Conservation (phyloP, 2,113 vertebrate species). For the Sturnira hondurensis region DNA sequence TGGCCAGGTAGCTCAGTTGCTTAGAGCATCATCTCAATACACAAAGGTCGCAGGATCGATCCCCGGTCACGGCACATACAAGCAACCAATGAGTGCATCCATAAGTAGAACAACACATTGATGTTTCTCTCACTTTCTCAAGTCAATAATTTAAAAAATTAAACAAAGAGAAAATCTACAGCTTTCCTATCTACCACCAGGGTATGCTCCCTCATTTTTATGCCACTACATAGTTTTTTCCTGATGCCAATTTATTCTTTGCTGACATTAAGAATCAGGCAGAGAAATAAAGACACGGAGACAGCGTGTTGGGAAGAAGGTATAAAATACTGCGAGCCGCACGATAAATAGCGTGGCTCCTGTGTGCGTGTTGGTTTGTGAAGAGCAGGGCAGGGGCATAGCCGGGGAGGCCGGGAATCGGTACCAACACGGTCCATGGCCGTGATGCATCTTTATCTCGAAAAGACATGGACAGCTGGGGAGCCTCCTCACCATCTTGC, state of each 20-base stretch:
- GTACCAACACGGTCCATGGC: accelerated
- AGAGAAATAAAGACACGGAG: neutral
- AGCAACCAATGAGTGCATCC: too few species aligned
- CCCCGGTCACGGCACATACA: too few species aligned
- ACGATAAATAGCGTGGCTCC: neutral
- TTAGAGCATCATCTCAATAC: too few species aligned
- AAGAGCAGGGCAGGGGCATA: neutral
- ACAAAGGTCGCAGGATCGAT: too few species aligned
- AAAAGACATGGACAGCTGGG: neutral
- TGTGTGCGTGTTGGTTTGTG: neutral
- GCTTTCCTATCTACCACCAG: neutral
- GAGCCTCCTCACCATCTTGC: conserved; percentile 89
- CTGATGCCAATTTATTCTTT: neutral
- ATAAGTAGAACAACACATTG: too few species aligned
- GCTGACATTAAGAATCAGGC: neutral
- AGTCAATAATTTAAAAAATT: too few species aligned
- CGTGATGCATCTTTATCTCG: accelerated
- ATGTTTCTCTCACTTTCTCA: too few species aligned
- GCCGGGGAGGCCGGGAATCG: neutral
- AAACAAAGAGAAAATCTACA: too few species aligned
- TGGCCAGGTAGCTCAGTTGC: too few species aligned
- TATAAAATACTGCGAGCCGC: neutral
- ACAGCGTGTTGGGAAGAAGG: neutral
- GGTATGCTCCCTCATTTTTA: neutral
- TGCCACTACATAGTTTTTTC: neutral